Percentiles rank a stretch among this genome's conserved stretches.
phyloP scores from a whole-genome alignment of 2,888 invertebrate genomes.

The Cephus nigrinus region DNA sequence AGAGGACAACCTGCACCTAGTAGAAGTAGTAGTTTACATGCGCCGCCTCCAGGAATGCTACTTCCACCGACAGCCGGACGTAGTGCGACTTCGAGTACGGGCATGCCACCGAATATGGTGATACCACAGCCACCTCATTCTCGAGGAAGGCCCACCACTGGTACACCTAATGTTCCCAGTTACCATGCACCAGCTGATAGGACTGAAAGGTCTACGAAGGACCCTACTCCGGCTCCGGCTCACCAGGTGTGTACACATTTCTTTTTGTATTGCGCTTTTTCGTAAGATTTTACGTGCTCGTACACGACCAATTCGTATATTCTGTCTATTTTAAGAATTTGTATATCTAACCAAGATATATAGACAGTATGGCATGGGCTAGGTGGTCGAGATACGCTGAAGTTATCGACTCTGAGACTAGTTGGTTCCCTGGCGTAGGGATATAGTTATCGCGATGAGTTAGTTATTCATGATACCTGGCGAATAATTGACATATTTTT shows the following conservation, averaged over 20 bases:
- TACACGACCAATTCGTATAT: background rate
- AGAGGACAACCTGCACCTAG: constrained; percentile 62
- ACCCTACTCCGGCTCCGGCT: constrained; percentile 61
- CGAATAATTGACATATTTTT: constrained; percentile 30
- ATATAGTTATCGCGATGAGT: background rate
- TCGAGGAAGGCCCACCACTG: constrained; percentile 57
- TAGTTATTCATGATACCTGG: background rate
- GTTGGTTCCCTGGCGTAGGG: background rate
- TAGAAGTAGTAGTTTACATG: constrained; percentile 66
- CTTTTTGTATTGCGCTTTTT: background rate
- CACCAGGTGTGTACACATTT: constrained; percentile 53
- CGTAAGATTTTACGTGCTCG: background rate
- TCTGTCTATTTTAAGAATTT: background rate
- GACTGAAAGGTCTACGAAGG: constrained; percentile 64
- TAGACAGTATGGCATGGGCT: background rate
- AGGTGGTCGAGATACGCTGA: background rate
- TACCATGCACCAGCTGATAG: constrained; percentile 64
- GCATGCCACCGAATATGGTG: constrained; percentile 67
- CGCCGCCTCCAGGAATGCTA: constrained; percentile 68
- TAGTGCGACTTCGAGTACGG: constrained; percentile 66
- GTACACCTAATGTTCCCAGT: constrained; percentile 54
- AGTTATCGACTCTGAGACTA: background rate
- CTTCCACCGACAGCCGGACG: constrained; percentile 68
- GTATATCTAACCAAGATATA: background rate
- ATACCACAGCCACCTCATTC: constrained; percentile 68